Evolutionary conservation across 1,140 invertebrate genomes (phyloP), one percentile per base, ranked within the genome.

Genomic region (Drosophila seguyi): DNA sequence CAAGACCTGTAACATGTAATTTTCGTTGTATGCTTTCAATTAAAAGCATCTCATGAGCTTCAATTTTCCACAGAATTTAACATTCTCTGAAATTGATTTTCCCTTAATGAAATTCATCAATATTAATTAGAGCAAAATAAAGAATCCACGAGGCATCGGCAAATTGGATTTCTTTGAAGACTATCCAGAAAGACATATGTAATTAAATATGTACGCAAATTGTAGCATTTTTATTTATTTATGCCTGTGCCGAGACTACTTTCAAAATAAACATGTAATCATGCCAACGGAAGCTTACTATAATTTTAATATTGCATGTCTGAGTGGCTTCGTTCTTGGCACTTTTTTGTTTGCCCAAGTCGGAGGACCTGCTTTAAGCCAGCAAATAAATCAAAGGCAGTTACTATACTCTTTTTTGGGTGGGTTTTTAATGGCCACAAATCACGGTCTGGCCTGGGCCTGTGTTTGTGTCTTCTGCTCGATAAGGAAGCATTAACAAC

Each of bases 301-400:
- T 83, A 80, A 88, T 88, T 88, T 83, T 77, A 88, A 81, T 79
- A 83, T 88, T 77, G 84, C 84, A 88, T 88, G 80, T 75, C 79
- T 74, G 56, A 69, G 45, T 68, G 50, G 42, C 57, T 75, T 82
- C 59, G 44, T 25, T 25, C 10, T 68, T 61, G 38, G 44, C 73
- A 61, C 60, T 66, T 75, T 66, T 71, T 31, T 42, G 48, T 41
- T 41, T 45, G 27, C 53, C 68, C 60, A 71, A 53, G 31, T 13
- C 45, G 27, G 20, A 11, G 29, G 13, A 13, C 31, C 29, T 25
- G 48, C 56, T 44, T 62, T 39, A 59, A 76, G 58, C 63, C 29
- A 44, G 68, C 41, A 78, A 83, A 88, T 87, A 87, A 87, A 88
- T 88, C 84, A 88, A 88, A 85, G 52, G 56, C 72, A 83, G 61